These are phyloP conservation scores for Pollenia labialis DNA, from an alignment of 2,888 invertebrate genomes.

Conservation along the genomic window DNA sequence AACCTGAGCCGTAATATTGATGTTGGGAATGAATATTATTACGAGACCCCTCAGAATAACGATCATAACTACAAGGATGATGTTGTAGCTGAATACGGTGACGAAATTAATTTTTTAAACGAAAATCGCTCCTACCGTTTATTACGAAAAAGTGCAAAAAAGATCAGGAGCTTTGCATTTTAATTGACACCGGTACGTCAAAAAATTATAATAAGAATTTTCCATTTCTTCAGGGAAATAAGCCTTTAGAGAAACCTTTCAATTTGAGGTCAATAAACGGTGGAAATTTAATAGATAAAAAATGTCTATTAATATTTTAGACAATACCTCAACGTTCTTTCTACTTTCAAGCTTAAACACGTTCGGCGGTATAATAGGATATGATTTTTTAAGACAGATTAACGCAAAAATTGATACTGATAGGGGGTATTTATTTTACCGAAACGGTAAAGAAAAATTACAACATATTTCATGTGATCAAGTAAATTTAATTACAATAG, in stretches of 20 bases:
- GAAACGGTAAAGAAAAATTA: too few relatives aligned
- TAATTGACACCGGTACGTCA: too few relatives aligned
- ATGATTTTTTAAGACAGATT: conserved; percentile 15
- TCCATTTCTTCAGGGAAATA: too few relatives aligned
- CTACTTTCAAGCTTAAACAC: conserved; percentile 15
- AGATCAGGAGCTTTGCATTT: conserved; percentile 28
- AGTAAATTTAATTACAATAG: too few relatives aligned
- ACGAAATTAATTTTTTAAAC: conserved; percentile 51
- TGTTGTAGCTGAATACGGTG: too few relatives aligned
- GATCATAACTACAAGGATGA: too few relatives aligned
- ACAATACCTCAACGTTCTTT: conserved; percentile 41
- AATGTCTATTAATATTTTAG: conserved; percentile 39
- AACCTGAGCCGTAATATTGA: conserved; percentile 1
- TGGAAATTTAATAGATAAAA: conserved; percentile 29
- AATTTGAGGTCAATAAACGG: conserved; percentile 31
- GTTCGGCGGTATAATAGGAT: conserved; percentile 6
- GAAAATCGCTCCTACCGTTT: conserved; percentile 50
- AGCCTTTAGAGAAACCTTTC: conserved; percentile 14
- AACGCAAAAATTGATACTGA: too few relatives aligned
- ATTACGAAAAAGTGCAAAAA: conserved; percentile 47
- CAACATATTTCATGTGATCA: too few relatives aligned
- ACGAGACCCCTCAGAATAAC: too few relatives aligned
- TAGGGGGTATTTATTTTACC: too few relatives aligned
- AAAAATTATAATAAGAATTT: too few relatives aligned
- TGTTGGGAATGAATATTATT: too few relatives aligned